phyloP scores from a whole-genome alignment of 2,888 invertebrate species.

The Pristionchus exspectatus region DNA sequence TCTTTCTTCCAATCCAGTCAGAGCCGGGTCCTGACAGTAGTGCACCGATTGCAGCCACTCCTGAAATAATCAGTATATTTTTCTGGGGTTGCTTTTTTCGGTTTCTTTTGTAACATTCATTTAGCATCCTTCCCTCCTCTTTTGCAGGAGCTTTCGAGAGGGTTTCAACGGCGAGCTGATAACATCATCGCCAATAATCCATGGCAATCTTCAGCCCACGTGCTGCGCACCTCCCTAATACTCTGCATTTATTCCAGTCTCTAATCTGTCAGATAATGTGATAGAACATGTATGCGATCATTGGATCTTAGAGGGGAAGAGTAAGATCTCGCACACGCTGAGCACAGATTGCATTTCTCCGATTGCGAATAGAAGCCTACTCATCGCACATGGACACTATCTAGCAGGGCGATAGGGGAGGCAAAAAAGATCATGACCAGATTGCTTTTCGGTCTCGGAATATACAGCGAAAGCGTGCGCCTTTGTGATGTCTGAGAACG shows the following conservation, averaged over 20 bases:
- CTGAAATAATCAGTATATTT: constrained; percentile 55
- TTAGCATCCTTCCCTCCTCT: not conserved
- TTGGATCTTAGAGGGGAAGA: too few relatives aligned
- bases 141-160: not conserved
- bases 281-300: not conserved
- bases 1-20: constrained; percentile 81
- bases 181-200: not conserved
- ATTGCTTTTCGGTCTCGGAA: not conserved
- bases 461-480: not conserved
- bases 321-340: too few relatives aligned
- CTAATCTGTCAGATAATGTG: not conserved
- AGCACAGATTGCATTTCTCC: too few relatives aligned
- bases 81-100: not conserved
- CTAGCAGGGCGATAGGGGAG: not conserved
- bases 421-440: not conserved
- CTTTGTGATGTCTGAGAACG: not conserved
- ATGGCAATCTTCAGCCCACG: not conserved
- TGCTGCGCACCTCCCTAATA: not conserved
- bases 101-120: not conserved
- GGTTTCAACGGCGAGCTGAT: not conserved
- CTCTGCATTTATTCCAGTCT: not conserved
- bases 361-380: not conserved
- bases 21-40: constrained; percentile 80
- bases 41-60: constrained; percentile 69
- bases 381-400: constrained; percentile 13